phyloP scores from a whole-genome alignment of 2,888 invertebrate species.

The Girardia tigrina region DNA sequence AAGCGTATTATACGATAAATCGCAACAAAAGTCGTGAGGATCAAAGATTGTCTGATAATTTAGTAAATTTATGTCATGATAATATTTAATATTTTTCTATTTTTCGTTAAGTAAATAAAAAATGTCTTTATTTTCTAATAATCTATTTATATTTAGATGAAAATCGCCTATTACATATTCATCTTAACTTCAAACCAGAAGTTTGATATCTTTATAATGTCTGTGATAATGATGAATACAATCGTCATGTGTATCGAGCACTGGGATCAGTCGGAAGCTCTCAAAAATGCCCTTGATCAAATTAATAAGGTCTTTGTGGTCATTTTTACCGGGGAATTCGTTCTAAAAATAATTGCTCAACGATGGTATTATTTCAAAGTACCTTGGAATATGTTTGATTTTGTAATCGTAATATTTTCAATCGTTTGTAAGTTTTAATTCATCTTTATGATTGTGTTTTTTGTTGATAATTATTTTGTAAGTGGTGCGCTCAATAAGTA shows the following conservation, averaged over 20 bases:
- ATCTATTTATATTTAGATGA: constrained; percentile 26
- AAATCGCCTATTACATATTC: constrained; percentile 25
- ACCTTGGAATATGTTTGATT: constrained; percentile 98
- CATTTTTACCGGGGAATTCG: constrained; percentile 92
- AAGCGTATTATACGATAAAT: no score
- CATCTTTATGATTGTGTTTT: background rate
- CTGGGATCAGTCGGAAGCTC: constrained; percentile 64
- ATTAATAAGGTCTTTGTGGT: constrained; percentile 94
- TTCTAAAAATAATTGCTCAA: constrained; percentile 90
- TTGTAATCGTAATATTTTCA: constrained; percentile 92
- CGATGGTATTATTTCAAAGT: constrained; percentile 96
- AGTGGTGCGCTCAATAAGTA: no score
- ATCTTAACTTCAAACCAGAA: constrained; percentile 68
- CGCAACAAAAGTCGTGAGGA: no score
- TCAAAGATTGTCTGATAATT: no score
- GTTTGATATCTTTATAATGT: constrained; percentile 98
- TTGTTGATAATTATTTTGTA: background rate
- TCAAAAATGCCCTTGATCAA: constrained; percentile 62
- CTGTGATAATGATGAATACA: constrained; percentile 95
- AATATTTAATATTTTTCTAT: no score
- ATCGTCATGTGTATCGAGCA: constrained; percentile 94
- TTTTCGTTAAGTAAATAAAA: no score
- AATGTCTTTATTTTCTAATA: no score
- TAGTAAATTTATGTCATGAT: no score
- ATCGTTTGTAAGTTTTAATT: constrained; percentile 66